Conservation (phyloP, 2,888 invertebrate species). For the Agrilus mali region DNA sequence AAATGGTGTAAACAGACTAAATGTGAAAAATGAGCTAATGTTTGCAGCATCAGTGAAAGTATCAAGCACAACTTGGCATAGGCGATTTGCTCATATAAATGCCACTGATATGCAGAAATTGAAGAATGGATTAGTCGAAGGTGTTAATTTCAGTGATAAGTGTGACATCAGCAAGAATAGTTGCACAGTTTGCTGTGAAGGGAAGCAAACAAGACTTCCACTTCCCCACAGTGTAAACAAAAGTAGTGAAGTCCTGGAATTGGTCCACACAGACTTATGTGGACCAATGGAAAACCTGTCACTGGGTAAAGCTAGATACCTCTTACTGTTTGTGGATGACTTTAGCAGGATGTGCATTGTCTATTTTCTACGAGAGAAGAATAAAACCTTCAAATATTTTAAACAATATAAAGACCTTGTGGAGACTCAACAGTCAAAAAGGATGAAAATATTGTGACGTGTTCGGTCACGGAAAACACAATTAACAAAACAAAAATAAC, state of each 20-base stretch:
- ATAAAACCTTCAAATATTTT: too few species aligned
- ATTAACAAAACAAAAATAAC: too few species aligned
- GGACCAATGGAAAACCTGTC: neutral
- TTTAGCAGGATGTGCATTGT: too few species aligned
- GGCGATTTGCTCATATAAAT: constrained; percentile 9
- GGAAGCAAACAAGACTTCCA: constrained; percentile 18
- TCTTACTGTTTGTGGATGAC: too few species aligned
- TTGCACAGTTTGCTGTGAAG: constrained; percentile 17
- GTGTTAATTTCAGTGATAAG: neutral
- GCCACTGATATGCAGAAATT: constrained; percentile 3
- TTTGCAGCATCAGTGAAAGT: neutral
- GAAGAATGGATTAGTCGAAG: constrained; percentile 7
- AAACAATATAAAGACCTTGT: constrained; percentile 16
- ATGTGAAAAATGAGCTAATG: neutral
- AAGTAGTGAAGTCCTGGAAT: constrained; percentile 7
- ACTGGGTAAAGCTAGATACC: too few species aligned
- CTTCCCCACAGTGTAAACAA: constrained; percentile 9
- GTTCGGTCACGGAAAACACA: too few species aligned
- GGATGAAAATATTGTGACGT: too few species aligned
- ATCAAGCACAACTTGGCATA: constrained; percentile 7
- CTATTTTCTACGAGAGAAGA: too few species aligned
- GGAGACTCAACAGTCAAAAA: constrained; percentile 17
- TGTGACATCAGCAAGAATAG: constrained; percentile 7
- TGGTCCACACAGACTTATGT: constrained; percentile 9
- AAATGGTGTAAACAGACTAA: constrained; percentile 1